Percentiles rank a stretch among this genome's conserved stretches.
phyloP scores from a whole-genome alignment of 1,140 invertebrate species.

The Drosophila watanabei region DNA sequence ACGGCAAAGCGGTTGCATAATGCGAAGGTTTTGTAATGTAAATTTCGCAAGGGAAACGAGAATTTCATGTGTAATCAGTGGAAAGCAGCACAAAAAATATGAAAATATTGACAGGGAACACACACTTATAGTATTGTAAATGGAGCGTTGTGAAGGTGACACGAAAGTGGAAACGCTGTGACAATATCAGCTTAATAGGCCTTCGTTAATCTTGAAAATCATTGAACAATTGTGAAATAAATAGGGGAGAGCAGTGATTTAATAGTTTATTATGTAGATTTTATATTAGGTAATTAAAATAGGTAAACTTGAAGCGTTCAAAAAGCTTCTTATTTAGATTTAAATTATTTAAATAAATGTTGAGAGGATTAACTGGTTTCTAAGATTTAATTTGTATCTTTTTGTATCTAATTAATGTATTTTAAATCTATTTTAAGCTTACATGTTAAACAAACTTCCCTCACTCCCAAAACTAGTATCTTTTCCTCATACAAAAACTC shows the following conservation, averaged over 20 bases:
- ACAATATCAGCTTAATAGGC: conserved; percentile 24
- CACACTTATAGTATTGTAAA: conserved; percentile 6
- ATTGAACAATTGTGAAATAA: neutral
- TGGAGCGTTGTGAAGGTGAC: conserved; percentile 29
- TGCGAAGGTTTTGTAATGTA: conserved; percentile 22
- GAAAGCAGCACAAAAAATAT: conserved; percentile 26
- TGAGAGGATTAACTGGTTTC: no score
- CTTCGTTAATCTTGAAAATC: conserved; percentile 14
- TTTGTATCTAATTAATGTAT: neutral
- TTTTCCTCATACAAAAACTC: neutral
- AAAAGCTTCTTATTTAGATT: no score
- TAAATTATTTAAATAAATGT: neutral
- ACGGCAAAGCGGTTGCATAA: conserved; percentile 48
- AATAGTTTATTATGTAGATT: neutral
- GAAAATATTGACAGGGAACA: conserved; percentile 48
- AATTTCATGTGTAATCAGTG: conserved; percentile 46
- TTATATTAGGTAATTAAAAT: neutral
- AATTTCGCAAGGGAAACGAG: conserved; percentile 38
- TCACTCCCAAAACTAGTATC: no score
- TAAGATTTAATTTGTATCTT: neutral
- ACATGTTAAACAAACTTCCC: neutral
- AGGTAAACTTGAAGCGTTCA: no score
- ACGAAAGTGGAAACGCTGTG: conserved; percentile 21
- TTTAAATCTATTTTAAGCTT: no score
- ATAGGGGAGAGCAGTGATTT: neutral